Base-by-base conservation (phyloP, 2,888 invertebrate genomes). In the Melitaea athalia region DNA sequence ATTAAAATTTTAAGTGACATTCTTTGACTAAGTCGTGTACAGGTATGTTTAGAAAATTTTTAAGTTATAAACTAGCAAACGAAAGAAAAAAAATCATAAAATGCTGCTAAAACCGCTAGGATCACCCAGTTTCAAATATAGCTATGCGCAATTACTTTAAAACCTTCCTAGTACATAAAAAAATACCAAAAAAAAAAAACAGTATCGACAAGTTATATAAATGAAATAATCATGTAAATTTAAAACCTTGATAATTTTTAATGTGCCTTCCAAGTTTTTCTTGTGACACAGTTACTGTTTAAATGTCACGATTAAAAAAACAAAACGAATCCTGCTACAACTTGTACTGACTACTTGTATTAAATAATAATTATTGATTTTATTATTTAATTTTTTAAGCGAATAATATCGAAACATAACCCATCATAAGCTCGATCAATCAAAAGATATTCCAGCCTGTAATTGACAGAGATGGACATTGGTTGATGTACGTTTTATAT, bases 221-320 rank as follows among this genome's bases (percentile, higher is more conserved):
- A 49, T 49, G 47, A 14, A 49, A 6, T 49, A 49, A 49, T 49
- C 47, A n/a, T 49, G 47, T 49, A 49, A 49, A 49, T 49, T 49
- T 6, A 49, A 49, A 45, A 12, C 14, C 47, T 49, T 49, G 14
- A 49, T 38, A 38, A 38, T 38, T 38, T 38, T 38, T 38, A 38
- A 24, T 24, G 24, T 5, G 8, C 38, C 38, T 5, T 38, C 38
- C 38, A 38, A 38, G 38, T 7, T 38, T 38, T 38, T 38, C 38
- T 38, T 38, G 38, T 38, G 38, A 38, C 38, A 38, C 38, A 38
- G 38, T 38, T 38, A 38, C 38, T 38, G 38, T 8, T 38, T 38
- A 38, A 38, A 38, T 38, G 38, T 38, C 38, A 38, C 5, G 38
- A 38, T 38, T 38, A 38, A 38, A 38, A 38, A 7, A 38, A 38